Evolutionary conservation across 1,140 invertebrate genomes (phyloP).

Genomic region (Lepidurus arcticus): DNA sequence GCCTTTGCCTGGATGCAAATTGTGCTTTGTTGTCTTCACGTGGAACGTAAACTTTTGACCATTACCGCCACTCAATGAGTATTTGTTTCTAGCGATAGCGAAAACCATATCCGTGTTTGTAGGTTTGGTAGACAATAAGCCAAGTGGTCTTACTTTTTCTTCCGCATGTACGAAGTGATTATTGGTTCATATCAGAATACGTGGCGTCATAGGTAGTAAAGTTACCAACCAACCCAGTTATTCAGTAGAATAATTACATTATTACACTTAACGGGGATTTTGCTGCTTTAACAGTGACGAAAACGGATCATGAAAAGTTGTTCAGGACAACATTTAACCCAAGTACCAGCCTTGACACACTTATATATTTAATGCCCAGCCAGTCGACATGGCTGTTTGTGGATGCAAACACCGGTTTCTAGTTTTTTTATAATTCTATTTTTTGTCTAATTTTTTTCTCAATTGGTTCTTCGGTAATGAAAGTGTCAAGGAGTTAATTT

Average conservation of each 20-base stretch:
- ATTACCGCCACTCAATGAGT: not conserved
- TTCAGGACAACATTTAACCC: not conserved
- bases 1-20: constrained; percentile 2
- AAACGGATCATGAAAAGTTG: not conserved
- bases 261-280: not conserved
- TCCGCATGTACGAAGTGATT: no score
- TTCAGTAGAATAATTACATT: no score
- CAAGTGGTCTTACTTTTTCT: not conserved
- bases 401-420: not conserved
- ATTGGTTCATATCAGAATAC: no score
- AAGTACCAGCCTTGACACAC: constrained; percentile 13
- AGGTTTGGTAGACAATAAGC: not conserved
- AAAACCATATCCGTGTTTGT: not conserved
- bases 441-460: not conserved
- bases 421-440: no score
- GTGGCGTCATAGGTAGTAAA: no score
- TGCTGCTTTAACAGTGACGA: not conserved
- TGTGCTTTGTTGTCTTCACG: not conserved
- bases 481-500: no score
- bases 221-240: no score
- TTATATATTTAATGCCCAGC: not conserved
- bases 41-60: not conserved
- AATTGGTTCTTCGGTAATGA: not conserved
- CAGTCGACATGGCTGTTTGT: not conserved
- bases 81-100: not conserved